A percentile compares a stretch with the other conserved stretches of the same genome.
These are phyloP conservation scores for Thymelicus sylvestris DNA, from an alignment of 2,888 invertebrate genomes.

Conservation along the genomic window DNA sequence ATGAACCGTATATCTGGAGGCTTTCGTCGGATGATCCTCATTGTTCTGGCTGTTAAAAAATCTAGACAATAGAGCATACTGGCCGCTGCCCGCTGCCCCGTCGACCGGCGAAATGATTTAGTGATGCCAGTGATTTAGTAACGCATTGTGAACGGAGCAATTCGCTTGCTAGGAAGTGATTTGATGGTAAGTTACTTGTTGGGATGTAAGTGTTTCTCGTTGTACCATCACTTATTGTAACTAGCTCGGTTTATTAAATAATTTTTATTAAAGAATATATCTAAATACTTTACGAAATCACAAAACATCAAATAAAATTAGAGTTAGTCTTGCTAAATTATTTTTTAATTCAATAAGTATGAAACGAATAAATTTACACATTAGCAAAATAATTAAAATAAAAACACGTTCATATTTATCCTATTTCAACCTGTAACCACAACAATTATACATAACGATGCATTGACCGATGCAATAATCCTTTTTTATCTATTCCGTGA, in stretches of 20 bases:
- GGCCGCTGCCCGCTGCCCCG: constrained; percentile 1
- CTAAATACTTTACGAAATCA: too few species aligned
- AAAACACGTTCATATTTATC: too few species aligned
- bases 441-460: too few species aligned
- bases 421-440: too few species aligned
- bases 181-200: background rate
- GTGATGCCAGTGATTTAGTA: constrained; percentile 16
- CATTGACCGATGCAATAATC: too few species aligned
- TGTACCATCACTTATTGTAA: background rate
- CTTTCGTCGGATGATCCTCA: constrained; percentile 31
- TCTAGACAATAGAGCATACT: constrained; percentile 27
- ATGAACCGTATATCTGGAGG: constrained; percentile 28
- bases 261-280: background rate
- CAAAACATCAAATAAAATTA: too few species aligned
- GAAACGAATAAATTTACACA: too few species aligned
- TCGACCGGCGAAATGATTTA: constrained; percentile 14
- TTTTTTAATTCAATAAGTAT: too few species aligned
- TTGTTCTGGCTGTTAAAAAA: constrained; percentile 24
- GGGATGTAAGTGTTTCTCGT: background rate
- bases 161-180: constrained; percentile 23
- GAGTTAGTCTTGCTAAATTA: too few species aligned
- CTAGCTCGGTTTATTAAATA: background rate
- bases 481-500: too few species aligned
- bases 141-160: constrained; percentile 12
- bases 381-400: too few species aligned